Evolutionary conservation across 2,888 invertebrate genomes (phyloP), one percentile per base, ranked within the genome.

Genomic region (Congeria kusceri): DNA sequence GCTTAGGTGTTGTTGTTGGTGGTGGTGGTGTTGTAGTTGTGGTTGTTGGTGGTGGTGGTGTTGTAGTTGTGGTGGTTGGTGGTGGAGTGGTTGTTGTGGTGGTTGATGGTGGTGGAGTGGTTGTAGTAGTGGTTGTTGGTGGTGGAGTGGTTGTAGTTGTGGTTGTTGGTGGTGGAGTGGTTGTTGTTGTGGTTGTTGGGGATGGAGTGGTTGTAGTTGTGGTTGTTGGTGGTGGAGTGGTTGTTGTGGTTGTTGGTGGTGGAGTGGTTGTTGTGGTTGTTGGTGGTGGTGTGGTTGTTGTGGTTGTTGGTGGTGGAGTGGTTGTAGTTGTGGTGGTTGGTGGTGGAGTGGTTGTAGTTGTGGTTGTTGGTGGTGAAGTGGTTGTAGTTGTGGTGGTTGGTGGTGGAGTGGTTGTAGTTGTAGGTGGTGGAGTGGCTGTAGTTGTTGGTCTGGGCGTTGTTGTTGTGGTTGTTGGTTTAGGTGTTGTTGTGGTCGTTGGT

Each of bases 401-500:
- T 75, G 56, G 68, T 23, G 62, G 25, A 11, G 64, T 69, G 1
- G 75, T 69, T 2, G 75, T 75, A 0, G 75, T 62, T 9, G 62
- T 69, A 25, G 68, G 39, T 3, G 61, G 68, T 20, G 75, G 47
- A 59, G 57, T 63, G 9, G 67, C 47, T 11, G 70, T 79, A 1
- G 74, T 70, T 20, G 67, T 72, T 0, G 67, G 53, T 11, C 49
- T 73, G 25, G 67, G 63, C 32, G 59, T 63, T 25, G 66, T 47
- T 59, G 74, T 61, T 18, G 76, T 58, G 62, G 77, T 67, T 28
- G 70, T 25, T 59, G 76, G 59, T 44, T 79, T 62, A n/a, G 71
- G 72, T 25, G 68, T 44, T 0, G 58, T 62, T 18, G 75, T 64
- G 23, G 69, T 76, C 44, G 73, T 68, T 13, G 68, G 29, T 23